Evolutionary conservation across 2,113 vertebrate species (phyloP).

Genomic region (Otocyon megalotis): DNA sequence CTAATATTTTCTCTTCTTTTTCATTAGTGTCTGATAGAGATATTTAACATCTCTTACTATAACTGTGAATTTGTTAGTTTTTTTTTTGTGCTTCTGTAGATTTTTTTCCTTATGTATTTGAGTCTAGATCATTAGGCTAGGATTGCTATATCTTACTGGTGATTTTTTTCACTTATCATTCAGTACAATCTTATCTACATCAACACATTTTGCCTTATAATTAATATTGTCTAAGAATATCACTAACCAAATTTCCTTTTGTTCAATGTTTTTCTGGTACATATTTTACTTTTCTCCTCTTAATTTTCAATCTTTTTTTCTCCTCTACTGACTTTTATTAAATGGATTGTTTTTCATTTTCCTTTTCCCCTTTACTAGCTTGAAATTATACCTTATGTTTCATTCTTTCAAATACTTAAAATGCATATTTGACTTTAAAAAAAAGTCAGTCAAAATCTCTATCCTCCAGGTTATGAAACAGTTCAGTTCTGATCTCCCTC

Average conservation of each 20-base stretch:
- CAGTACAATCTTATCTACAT: background rate
- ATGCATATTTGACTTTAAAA: background rate
- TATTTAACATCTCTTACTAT: background rate
- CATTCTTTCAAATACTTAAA: background rate
- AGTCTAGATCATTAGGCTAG: background rate
- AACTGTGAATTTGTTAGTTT: background rate
- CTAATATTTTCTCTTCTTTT: conserved; percentile 17
- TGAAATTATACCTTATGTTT: background rate
- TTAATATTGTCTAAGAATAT: background rate
- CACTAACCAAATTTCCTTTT: background rate
- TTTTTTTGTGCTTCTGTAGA: conserved; percentile 4
- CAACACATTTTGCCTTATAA: conserved; percentile 6
- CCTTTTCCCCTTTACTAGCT: background rate
- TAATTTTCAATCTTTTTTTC: background rate
- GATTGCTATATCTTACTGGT: conserved; percentile 5
- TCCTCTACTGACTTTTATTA: background rate
- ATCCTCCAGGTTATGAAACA: background rate
- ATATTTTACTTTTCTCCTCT: background rate
- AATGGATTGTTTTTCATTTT: background rate
- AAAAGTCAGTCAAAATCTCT: background rate
- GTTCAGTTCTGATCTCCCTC: background rate
- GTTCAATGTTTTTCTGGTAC: background rate
- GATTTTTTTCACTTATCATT: background rate
- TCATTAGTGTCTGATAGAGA: conserved; percentile 36
- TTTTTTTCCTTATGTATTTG: conserved; percentile 15